Conservation (phyloP, 2,113 vertebrate species). For the Dicentrarchus labrax region DNA sequence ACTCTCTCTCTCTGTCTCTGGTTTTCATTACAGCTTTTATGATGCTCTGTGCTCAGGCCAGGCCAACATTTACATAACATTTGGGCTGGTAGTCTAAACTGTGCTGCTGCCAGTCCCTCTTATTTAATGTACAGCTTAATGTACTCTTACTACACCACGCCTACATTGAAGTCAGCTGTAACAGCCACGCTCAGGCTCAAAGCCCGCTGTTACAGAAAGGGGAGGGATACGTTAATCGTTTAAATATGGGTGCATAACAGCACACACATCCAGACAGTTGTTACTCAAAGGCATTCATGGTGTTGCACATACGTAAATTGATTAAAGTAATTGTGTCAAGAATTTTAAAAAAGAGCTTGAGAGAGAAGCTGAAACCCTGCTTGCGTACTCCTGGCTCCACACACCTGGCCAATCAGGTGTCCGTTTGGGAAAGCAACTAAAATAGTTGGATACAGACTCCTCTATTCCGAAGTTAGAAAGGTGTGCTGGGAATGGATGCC, state of each 20-base stretch:
- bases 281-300: background rate
- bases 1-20: conserved; percentile 56
- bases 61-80: conserved; percentile 68
- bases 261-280: background rate
- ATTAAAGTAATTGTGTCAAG: background rate
- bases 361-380: background rate
- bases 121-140: conserved; percentile 16
- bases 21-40: conserved; percentile 76
- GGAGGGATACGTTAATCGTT: background rate
- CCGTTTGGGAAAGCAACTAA: no score
- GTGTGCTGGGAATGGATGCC: background rate
- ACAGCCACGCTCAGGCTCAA: background rate
- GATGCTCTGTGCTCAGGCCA: conserved; percentile 72
- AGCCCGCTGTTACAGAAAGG: background rate
- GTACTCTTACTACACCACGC: conserved; percentile 1
- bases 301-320: background rate
- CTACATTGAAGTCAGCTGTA: background rate
- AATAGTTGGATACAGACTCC: no score
- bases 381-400: no score
- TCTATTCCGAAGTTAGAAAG: background rate
- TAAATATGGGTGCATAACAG: background rate
- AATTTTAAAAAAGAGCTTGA: background rate
- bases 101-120: conserved; percentile 7
- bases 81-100: conserved; percentile 56
- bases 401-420: background rate